Base-by-base conservation (phyloP, 2,888 invertebrate genomes). In the Agonopterix arenella region DNA sequence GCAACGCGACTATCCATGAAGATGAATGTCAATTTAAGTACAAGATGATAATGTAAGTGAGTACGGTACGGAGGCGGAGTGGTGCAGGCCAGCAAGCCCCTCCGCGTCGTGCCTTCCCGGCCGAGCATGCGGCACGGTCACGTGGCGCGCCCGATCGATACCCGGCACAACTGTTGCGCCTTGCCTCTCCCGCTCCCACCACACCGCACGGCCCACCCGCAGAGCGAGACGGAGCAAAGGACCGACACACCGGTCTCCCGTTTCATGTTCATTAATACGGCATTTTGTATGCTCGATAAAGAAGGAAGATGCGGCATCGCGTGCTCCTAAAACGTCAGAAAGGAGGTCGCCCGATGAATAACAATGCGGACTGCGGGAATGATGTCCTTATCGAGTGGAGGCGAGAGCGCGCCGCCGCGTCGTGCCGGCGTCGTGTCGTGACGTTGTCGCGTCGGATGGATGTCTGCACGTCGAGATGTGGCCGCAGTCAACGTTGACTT, bases 301-400 rank as follows among this genome's bases (percentile, higher is more conserved):
- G 79, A 78, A 48, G 62, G 64, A 54, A 70, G 83, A 88, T 88
- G 86, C 86, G 85, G 85, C 81, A 84, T 73, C 75, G 77, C 76
- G 77, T 77, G 78, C 71, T 77, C 78, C 76, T 76, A 74, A 80
- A 80, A 79, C 84, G 84, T 82, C 81, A 81, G 76, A 77, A 84
- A 83, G 76, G 84, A 84, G 85, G 85, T 84, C 85, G 84, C 69
- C 68, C 69, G 79, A 83, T 84, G 85, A 88, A 85, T 84, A 85
- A 85, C 85, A 85, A 86, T 88, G 88, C 88, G 83, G 84, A 85
- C 82, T 86, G 85, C 88, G 86, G 73, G 84, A 83, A 79, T 78
- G 76, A 80, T 81, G 83, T 84, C 84, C 84, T 82, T 76, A 79
- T 66, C 68, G 76, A 75, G 73, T 66, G 68, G 60, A 61, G 64